Evolutionary conservation across 2,888 invertebrate species (phyloP).

Genomic region (Caenorhabditis parvicauda): DNA sequence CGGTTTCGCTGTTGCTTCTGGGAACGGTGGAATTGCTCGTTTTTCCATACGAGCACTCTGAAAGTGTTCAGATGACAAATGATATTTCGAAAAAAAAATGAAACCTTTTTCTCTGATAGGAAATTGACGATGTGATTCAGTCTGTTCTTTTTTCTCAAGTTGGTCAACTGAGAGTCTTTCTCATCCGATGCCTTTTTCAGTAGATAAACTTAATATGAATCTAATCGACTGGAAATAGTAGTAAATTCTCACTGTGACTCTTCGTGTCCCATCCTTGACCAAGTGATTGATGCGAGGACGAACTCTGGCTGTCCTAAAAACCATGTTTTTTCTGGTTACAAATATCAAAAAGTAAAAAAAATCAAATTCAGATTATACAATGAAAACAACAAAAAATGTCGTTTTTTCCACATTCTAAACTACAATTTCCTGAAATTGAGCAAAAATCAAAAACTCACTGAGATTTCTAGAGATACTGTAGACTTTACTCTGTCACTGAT

Average conservation of each 20-base stretch:
- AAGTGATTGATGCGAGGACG: too few relatives aligned
- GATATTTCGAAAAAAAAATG: too few relatives aligned
- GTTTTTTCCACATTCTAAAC: too few relatives aligned
- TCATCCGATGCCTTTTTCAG: slow-evolving; percentile 24
- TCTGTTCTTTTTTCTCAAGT: slow-evolving; percentile 19
- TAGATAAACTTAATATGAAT: slow-evolving; percentile 9
- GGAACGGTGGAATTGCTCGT: slow-evolving; percentile 38
- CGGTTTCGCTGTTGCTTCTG: slow-evolving; percentile 39
- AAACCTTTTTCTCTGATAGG: slow-evolving; percentile 11
- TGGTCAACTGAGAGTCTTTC: slow-evolving; percentile 17
- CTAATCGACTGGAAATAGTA: slow-evolving; percentile 23
- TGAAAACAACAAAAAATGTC: too few relatives aligned
- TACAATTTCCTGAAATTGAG: too few relatives aligned
- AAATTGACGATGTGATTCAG: slow-evolving; percentile 27
- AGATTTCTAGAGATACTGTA: slow-evolving; percentile 21
- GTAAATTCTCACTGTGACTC: too few relatives aligned
- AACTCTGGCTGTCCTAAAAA: too few relatives aligned
- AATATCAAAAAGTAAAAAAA: slow-evolving; percentile 7
- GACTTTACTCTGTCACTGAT: slow-evolving; percentile 20
- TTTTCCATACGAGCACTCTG: slow-evolving; percentile 40
- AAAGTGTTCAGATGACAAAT: too few relatives aligned
- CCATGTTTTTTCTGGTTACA: too few relatives aligned
- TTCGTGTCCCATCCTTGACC: too few relatives aligned
- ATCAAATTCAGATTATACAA: too few relatives aligned
- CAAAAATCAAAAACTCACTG: too few relatives aligned